Conservation (phyloP, 2,113 vertebrate species). For the Entomyzon cyanotis region DNA sequence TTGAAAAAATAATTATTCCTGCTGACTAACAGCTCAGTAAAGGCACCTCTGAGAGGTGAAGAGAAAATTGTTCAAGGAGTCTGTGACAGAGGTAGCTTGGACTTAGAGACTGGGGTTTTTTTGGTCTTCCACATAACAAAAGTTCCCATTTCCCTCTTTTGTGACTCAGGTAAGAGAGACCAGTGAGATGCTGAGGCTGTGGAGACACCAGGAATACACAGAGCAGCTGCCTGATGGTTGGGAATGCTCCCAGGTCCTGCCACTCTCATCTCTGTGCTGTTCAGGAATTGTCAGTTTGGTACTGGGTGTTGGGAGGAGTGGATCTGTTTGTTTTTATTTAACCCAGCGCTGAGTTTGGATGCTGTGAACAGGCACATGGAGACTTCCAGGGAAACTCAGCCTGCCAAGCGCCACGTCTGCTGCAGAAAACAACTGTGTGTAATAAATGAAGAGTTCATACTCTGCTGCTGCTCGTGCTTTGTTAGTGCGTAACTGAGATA, state of each 20-base stretch:
- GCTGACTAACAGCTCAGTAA: not conserved
- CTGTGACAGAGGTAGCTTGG: not conserved
- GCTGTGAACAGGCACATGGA: not conserved
- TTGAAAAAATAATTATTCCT: not conserved
- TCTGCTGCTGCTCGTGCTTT: slow-evolving; percentile 1
- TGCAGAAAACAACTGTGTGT: not conserved
- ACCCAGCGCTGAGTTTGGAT: not conserved
- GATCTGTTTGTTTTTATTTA: not conserved
- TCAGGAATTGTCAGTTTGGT: not conserved
- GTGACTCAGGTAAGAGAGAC: not conserved
- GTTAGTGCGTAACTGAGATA: slow-evolving; percentile 14
- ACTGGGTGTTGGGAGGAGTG: not conserved
- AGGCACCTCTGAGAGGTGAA: not conserved
- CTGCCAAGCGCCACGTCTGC: not conserved
- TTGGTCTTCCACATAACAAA: not conserved
- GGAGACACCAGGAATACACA: not conserved
- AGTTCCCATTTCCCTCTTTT: not conserved
- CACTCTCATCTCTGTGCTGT: not conserved
- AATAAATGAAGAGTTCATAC: not conserved
- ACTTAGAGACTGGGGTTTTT: not conserved
- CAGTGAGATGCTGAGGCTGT: not conserved
- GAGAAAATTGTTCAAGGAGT: not conserved
- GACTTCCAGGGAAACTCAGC: not conserved
- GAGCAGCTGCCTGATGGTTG: not conserved
- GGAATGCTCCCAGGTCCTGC: not conserved